These are phyloP conservation scores for Boleophthalmus pectinirostris DNA, from an alignment of 2,113 vertebrate species.

Conservation along the genomic window DNA sequence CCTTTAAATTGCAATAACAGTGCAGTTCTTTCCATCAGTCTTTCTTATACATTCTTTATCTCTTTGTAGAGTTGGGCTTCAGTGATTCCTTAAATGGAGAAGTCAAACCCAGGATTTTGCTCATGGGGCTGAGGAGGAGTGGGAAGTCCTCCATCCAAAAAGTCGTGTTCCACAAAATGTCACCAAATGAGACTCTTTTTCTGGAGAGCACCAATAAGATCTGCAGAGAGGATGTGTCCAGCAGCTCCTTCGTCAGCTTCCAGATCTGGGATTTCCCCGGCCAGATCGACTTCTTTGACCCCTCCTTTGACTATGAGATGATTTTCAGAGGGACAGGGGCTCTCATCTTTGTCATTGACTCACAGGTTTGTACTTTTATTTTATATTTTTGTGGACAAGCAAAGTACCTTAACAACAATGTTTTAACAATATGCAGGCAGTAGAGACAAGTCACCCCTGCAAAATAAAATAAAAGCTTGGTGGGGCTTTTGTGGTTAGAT, in stretches of 20 bases:
- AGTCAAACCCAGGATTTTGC: constrained; percentile 92
- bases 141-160: constrained; percentile 97
- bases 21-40: not conserved
- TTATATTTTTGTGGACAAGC: not conserved
- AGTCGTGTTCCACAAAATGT: constrained; percentile 96
- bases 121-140: constrained; percentile 92
- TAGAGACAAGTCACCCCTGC: not conserved
- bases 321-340: constrained; percentile 93
- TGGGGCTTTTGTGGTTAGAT: not conserved
- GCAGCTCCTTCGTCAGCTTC: constrained; percentile 93
- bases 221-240: constrained; percentile 91
- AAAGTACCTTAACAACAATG: not conserved
- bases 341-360: constrained; percentile 92
- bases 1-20: not conserved
- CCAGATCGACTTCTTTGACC: constrained; percentile 94
- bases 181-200: constrained; percentile 90
- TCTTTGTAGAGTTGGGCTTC: constrained; percentile 82
- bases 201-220: constrained; percentile 95
- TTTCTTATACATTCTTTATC: not conserved
- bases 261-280: constrained; percentile 97
- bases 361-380: constrained; percentile 80
- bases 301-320: constrained; percentile 94
- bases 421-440: not conserved
- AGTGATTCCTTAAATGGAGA: constrained; percentile 87
- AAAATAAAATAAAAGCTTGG: not conserved